Conservation (phyloP, 2,797 vertebrate species). For the Propithecus perrieri region DNA sequence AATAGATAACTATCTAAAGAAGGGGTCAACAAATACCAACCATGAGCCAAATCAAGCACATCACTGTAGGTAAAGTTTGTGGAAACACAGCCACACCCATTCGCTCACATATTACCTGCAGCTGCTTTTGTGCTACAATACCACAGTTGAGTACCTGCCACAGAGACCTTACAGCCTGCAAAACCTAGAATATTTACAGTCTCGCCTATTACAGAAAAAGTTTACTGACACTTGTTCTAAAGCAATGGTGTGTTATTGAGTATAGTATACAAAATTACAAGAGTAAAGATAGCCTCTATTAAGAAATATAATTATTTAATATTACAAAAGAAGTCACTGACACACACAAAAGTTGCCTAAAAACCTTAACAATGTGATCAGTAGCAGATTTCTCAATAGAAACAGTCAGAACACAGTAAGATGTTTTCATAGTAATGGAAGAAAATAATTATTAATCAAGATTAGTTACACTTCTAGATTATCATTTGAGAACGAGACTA, state of each 20-base stretch:
- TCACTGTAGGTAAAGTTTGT: background rate
- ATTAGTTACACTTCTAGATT: background rate
- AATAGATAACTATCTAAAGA: background rate
- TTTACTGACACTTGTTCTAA: background rate
- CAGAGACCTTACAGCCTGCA: background rate
- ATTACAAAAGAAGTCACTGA: background rate
- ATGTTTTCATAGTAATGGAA: background rate
- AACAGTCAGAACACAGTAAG: conserved; percentile 9
- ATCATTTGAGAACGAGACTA: background rate
- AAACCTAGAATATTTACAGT: background rate
- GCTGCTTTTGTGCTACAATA: background rate
- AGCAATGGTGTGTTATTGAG: background rate
- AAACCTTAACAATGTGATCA: background rate
- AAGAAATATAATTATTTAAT: background rate
- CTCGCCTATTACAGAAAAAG: background rate
- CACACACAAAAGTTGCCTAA: background rate
- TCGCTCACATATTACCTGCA: background rate
- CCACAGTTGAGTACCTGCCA: background rate
- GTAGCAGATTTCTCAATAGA: background rate
- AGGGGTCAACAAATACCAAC: background rate
- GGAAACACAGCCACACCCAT: background rate
- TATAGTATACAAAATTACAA: background rate
- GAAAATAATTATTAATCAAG: background rate
- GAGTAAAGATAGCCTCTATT: background rate
- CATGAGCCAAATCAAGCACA: background rate